Conservation (phyloP, 2,113 vertebrate species). For the Loxodonta africana region DNA sequence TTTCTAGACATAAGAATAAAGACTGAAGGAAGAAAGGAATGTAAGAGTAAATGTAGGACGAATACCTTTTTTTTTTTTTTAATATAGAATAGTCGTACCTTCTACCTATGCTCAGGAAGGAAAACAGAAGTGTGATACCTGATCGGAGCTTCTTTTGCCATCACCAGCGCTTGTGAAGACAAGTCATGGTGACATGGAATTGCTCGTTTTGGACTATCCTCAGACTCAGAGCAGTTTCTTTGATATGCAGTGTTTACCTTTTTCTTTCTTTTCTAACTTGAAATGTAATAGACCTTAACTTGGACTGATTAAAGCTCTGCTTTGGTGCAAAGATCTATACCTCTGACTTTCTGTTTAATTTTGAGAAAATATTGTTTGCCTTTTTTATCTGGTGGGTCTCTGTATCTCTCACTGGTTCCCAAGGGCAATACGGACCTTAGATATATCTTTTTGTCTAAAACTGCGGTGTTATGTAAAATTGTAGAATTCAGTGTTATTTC, state of each 20-base stretch:
- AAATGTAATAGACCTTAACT: background rate
- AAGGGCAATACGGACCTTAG: background rate
- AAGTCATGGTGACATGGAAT: background rate
- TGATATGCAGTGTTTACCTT: background rate
- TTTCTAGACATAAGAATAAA: background rate
- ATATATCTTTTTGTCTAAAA: background rate
- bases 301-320: background rate
- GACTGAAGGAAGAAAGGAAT: background rate
- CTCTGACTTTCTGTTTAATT: background rate
- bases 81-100: background rate
- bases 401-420: background rate
- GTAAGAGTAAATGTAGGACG: background rate
- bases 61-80: background rate
- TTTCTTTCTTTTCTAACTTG: conserved; percentile 11
- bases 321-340: background rate
- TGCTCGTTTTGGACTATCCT: background rate
- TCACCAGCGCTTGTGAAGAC: background rate
- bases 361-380: background rate
- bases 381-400: background rate
- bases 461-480: background rate
- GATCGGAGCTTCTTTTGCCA: background rate
- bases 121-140: background rate
- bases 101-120: background rate
- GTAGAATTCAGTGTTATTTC: background rate
- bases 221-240: background rate